phyloP scores from a whole-genome alignment of 2,113 vertebrate genomes.

The Pardalotus punctatus region DNA sequence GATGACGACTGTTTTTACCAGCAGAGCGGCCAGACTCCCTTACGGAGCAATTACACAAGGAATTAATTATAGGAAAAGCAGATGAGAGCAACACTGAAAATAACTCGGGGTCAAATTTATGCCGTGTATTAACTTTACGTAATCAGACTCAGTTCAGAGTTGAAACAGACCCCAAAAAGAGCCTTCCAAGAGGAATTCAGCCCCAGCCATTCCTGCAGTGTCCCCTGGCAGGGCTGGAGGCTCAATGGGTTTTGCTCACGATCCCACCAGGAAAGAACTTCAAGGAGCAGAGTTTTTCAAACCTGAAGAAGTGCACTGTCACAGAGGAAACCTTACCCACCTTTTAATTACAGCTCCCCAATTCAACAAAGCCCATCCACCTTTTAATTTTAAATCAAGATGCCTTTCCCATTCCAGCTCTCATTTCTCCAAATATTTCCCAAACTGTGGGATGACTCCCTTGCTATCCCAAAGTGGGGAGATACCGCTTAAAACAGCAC shows the following conservation, averaged over 20 bases:
- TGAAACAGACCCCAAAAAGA: fast-evolving
- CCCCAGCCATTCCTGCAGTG: fast-evolving
- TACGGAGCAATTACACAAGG: not conserved
- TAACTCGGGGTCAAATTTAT: not conserved
- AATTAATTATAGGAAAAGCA: not conserved
- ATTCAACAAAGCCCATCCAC: not conserved
- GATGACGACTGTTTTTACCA: not conserved
- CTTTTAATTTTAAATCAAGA: not conserved
- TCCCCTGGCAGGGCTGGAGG: fast-evolving
- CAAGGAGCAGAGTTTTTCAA: not conserved
- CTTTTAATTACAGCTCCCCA: no score
- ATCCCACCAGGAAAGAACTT: not conserved
- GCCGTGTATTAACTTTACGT: fast-evolving
- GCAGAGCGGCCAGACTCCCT: not conserved
- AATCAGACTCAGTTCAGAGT: fast-evolving
- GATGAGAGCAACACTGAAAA: not conserved
- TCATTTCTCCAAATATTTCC: not conserved
- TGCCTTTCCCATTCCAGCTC: not conserved
- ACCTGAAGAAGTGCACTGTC: no score
- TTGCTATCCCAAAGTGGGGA: not conserved
- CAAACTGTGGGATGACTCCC: not conserved
- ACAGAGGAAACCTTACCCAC: not conserved
- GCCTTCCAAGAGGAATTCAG: fast-evolving
- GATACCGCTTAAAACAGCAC: fast-evolving
- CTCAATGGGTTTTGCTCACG: fast-evolving